Evolutionary conservation across 2,113 vertebrate genomes (phyloP).

Genomic region (Thalassoma bifasciatum): DNA sequence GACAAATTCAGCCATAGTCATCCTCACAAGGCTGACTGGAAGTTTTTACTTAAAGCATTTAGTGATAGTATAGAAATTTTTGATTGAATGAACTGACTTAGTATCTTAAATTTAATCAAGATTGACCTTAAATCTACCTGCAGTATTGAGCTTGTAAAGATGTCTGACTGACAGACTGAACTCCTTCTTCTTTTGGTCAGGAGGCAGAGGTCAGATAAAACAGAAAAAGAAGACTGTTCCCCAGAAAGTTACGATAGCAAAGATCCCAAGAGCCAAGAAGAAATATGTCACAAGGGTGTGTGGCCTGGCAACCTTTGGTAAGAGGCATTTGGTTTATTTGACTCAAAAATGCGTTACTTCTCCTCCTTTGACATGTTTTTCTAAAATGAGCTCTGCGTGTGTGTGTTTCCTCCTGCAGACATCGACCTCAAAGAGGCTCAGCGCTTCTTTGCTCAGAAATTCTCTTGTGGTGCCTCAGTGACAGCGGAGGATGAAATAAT

Average conservation of each 20-base stretch:
- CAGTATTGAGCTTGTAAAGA: not conserved
- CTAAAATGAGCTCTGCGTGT: not conserved
- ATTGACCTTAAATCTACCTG: too few relatives aligned
- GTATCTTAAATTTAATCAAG: too few relatives aligned
- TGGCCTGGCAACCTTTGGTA: slow-evolving; percentile 95
- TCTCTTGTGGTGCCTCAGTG: slow-evolving; percentile 98
- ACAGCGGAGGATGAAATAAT: slow-evolving; percentile 99
- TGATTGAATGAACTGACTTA: too few relatives aligned
- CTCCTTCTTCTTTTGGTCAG: slow-evolving; percentile 67
- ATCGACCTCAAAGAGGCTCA: slow-evolving; percentile 99
- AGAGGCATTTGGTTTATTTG: slow-evolving; percentile 47
- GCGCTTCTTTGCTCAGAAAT: slow-evolving; percentile 99
- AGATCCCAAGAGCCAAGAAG: slow-evolving; percentile 99
- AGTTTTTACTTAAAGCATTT: not conserved
- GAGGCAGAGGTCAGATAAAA: slow-evolving; percentile 98
- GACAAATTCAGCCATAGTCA: too few relatives aligned
- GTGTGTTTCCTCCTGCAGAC: slow-evolving; percentile 80
- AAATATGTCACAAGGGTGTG: slow-evolving; percentile 98
- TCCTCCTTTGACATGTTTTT: not conserved
- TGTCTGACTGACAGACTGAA: not conserved
- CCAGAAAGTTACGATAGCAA: slow-evolving; percentile 98
- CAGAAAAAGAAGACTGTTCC: slow-evolving; percentile 99
- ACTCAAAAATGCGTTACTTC: fast-evolving
- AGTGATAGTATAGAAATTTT: too few relatives aligned
- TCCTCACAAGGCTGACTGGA: not conserved